phyloP scores from a whole-genome alignment of 1,140 invertebrate genomes.

The Drosophila littoralis region DNA sequence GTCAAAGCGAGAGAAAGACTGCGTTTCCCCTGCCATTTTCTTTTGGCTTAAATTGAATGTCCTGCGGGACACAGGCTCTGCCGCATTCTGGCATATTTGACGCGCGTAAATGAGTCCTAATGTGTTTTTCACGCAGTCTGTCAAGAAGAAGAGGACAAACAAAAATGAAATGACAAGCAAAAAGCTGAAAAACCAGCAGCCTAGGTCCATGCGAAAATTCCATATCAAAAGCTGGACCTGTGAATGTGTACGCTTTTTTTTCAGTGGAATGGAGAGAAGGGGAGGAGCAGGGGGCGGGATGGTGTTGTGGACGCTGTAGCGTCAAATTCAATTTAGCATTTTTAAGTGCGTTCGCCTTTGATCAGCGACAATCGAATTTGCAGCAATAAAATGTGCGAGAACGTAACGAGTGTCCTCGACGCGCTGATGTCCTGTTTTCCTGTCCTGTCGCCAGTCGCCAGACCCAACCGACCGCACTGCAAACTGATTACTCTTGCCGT shows the following conservation, averaged over 20 bases:
- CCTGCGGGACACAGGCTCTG: slow-evolving; percentile 58
- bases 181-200: slow-evolving; percentile 14
- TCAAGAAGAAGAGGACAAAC: slow-evolving; percentile 32
- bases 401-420: slow-evolving; percentile 43
- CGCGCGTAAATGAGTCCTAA: slow-evolving; percentile 77
- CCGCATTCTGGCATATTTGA: slow-evolving; percentile 54
- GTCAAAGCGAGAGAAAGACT: neutral
- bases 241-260: slow-evolving; percentile 10
- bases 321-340: slow-evolving; percentile 84
- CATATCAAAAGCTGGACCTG: slow-evolving; percentile 48
- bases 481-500: slow-evolving; percentile 77
- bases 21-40: neutral
- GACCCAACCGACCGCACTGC: neutral
- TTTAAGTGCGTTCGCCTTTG: slow-evolving; percentile 84
- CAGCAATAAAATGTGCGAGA: slow-evolving; percentile 73
- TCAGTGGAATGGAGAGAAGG: slow-evolving; percentile 14
- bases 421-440: neutral
- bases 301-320: slow-evolving; percentile 65
- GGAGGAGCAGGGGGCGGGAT: slow-evolving; percentile 21
- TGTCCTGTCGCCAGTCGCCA: slow-evolving; percentile 2
- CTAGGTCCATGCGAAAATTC: slow-evolving; percentile 34
- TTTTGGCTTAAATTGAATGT: slow-evolving; percentile 65
- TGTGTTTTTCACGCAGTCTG: slow-evolving; percentile 74
- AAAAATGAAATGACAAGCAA: slow-evolving; percentile 2
- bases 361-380: slow-evolving; percentile 84